A percentile compares a stretch with the other conserved stretches of the same genome.
These are phyloP conservation scores for Lasiurus cinereus DNA, from an alignment of 2,113 vertebrate species.

Conservation along the genomic window DNA sequence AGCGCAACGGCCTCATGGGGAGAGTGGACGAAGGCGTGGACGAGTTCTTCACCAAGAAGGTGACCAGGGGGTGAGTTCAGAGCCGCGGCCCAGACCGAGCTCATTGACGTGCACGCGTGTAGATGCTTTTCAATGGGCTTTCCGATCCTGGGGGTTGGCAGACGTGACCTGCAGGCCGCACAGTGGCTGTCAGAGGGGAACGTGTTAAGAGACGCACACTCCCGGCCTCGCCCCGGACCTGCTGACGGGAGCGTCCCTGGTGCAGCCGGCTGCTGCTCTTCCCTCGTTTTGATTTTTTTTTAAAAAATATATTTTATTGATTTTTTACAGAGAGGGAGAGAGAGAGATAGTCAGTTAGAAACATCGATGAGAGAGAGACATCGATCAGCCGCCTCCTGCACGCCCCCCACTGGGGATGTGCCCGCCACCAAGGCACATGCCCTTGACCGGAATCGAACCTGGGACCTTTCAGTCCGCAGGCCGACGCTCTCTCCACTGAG, in stretches of 20 bases:
- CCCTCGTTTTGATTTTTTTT: no score
- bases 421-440: no score
- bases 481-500: no score
- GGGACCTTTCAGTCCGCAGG: no score
- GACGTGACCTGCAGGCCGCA: not conserved
- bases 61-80: conserved; percentile 93
- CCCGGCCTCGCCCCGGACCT: not conserved
- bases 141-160: not conserved
- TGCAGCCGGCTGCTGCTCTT: not conserved
- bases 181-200: not conserved
- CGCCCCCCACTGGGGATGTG: no score
- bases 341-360: no score
- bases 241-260: not conserved
- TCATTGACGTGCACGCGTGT: not conserved
- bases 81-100: not conserved
- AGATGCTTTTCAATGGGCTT: not conserved
- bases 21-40: conserved; percentile 98
- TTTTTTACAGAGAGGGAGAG: no score
- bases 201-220: not conserved
- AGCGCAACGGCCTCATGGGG: conserved; percentile 97
- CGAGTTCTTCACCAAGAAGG: conserved; percentile 98
- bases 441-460: no score
- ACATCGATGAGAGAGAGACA: no score
- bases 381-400: no score
- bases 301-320: no score